Conservation (phyloP, 1,140 invertebrate species). For the Polypedilum pembai region DNA sequence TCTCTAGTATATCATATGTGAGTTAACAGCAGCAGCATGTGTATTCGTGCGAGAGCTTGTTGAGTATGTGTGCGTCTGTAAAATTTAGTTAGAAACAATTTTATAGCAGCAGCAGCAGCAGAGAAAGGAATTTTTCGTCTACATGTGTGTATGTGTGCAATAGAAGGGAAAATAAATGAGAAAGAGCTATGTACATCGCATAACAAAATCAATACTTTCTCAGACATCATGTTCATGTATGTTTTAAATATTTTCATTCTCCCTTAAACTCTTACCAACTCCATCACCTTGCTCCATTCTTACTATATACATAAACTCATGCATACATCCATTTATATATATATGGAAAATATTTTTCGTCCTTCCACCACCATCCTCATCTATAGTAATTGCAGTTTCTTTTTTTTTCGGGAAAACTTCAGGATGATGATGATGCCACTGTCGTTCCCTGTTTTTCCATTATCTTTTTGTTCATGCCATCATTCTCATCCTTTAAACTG, state of each 20-base stretch:
- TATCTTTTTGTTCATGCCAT: too few species aligned
- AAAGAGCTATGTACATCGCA: constrained; percentile 27
- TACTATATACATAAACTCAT: not conserved
- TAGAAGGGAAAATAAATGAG: constrained; percentile 28
- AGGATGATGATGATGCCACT: too few species aligned
- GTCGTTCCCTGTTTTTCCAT: too few species aligned
- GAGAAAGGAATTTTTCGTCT: constrained; percentile 19
- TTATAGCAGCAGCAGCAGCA: not conserved
- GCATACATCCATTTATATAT: too few species aligned
- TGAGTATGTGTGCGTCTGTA: not conserved
- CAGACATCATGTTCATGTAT: constrained; percentile 26
- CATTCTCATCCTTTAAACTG: too few species aligned
- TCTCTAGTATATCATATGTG: constrained; percentile 12
- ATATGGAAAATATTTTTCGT: too few species aligned
- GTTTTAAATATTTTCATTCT: constrained; percentile 28
- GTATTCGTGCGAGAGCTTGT: not conserved
- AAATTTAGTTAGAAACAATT: constrained; percentile 23
- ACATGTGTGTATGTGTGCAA: constrained; percentile 15
- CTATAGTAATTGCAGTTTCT: too few species aligned
- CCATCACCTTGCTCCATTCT: not conserved
- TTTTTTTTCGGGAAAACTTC: too few species aligned
- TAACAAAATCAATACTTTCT: constrained; percentile 28
- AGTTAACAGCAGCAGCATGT: not conserved
- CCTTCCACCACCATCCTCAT: too few species aligned
- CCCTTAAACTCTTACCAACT: not conserved